These are phyloP conservation scores for Capitulum mitella DNA, from an alignment of 2,888 invertebrate species.

Conservation along the genomic window DNA sequence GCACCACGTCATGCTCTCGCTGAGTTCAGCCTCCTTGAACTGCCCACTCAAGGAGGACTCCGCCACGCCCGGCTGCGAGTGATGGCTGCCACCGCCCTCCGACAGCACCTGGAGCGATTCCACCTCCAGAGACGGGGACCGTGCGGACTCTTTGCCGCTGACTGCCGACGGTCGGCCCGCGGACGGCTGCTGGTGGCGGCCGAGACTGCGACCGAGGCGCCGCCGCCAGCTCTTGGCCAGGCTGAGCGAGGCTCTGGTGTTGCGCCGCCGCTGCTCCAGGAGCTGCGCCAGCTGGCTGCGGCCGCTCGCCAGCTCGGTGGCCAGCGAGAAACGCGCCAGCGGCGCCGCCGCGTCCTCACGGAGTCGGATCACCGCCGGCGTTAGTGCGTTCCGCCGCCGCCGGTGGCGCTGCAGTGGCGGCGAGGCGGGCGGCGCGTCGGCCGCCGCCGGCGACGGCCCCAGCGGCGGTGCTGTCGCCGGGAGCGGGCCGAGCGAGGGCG, in stretches of 20 bases:
- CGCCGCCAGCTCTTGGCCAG: background rate
- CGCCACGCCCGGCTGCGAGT: no score
- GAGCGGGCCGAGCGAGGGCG: background rate
- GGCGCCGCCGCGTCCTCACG: constrained; percentile 79
- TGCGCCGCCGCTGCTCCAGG: constrained; percentile 86
- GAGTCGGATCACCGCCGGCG: constrained; percentile 67
- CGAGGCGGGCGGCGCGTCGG: background rate
- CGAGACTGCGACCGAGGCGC: background rate
- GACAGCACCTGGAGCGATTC: no score
- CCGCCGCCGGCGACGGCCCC: background rate
- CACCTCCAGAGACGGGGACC: no score
- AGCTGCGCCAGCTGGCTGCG: constrained; percentile 71
- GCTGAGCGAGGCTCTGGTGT: background rate
- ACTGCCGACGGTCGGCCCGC: background rate
- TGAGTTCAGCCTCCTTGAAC: no score
- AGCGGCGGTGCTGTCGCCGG: background rate
- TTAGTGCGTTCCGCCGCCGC: constrained; percentile 69
- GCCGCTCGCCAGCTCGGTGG: constrained; percentile 95
- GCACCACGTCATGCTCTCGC: no score
- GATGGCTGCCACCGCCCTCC: no score
- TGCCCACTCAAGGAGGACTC: no score
- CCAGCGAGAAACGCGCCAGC: constrained; percentile 55
- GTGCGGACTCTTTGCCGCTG: no score
- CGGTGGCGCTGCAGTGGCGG: constrained; percentile 55
- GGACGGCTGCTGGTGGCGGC: background rate